phyloP scores from a whole-genome alignment of 2,113 vertebrate genomes.

The Neogobius melanostomus region DNA sequence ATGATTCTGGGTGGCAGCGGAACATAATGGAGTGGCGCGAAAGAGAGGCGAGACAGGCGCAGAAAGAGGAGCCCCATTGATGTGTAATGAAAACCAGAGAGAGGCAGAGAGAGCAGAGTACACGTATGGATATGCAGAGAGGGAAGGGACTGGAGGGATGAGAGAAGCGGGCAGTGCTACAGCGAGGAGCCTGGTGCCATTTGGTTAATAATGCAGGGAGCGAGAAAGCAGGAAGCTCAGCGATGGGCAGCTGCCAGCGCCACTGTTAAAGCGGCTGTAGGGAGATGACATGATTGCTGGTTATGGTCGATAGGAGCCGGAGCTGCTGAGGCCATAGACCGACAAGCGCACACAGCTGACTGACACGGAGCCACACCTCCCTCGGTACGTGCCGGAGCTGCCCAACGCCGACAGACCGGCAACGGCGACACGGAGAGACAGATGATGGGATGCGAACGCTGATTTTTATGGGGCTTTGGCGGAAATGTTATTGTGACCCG shows the following conservation, averaged over 20 bases:
- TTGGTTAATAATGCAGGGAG: conserved; percentile 66
- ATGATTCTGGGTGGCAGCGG: conserved; percentile 14
- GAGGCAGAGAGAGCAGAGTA: conserved; percentile 35
- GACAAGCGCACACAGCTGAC: conserved; percentile 16
- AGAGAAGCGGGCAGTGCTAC: conserved; percentile 19
- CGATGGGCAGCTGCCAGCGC: conserved; percentile 47
- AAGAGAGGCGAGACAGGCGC: conserved; percentile 45
- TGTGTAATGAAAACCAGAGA: conserved; percentile 61
- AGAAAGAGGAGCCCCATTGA: conserved; percentile 67
- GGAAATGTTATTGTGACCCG: neutral
- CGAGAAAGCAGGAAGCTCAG: conserved; percentile 37
- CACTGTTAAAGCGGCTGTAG: conserved; percentile 33
- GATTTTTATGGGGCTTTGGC: conserved; percentile 6
- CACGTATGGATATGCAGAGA: conserved; percentile 1
- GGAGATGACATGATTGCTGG: conserved; percentile 31
- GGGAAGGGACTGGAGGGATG: conserved; percentile 15
- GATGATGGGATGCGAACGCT: neutral
- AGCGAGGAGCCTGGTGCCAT: conserved; percentile 50
- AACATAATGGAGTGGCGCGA: conserved; percentile 48
- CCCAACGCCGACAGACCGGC: too few relatives aligned
- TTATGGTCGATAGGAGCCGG: conserved; percentile 38
- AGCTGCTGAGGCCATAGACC: conserved; percentile 26
- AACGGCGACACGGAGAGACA: neutral
- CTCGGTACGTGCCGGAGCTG: neutral
- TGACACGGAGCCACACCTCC: neutral